Conservation (phyloP, 2,888 invertebrate genomes). For the Troides helena region DNA sequence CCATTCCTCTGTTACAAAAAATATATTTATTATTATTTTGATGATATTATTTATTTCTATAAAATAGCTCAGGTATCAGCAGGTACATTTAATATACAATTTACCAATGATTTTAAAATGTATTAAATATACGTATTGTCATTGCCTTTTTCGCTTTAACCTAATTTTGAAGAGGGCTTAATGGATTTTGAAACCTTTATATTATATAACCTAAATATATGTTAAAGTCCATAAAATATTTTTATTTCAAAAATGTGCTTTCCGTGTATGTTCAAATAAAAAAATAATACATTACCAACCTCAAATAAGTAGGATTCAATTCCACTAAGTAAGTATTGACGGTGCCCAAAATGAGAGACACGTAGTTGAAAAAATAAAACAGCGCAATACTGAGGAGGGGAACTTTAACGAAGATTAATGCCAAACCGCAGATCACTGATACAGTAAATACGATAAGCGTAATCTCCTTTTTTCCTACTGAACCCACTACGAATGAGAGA, state of each 20-base stretch:
- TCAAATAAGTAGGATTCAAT: constrained; percentile 64
- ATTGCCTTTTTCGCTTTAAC: too few relatives aligned
- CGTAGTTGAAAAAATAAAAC: constrained; percentile 61
- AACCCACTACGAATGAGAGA: constrained; percentile 55
- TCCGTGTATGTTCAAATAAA: too few relatives aligned
- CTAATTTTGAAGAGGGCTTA: too few relatives aligned
- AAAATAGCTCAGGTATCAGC: too few relatives aligned
- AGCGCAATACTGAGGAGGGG: constrained; percentile 58
- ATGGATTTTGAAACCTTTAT: too few relatives aligned
- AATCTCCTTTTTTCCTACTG: constrained; percentile 54
- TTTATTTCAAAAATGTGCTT: too few relatives aligned
- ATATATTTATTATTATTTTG: constrained; percentile 11
- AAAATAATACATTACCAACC: constrained; percentile 40
- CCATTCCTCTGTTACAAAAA: constrained; percentile 57
- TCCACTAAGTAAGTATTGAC: constrained; percentile 66
- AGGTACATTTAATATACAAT: too few relatives aligned
- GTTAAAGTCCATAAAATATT: too few relatives aligned
- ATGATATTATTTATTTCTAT: too few relatives aligned
- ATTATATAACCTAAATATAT: too few relatives aligned
- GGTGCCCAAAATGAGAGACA: constrained; percentile 60
- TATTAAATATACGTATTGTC: too few relatives aligned
- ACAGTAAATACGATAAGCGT: constrained; percentile 51
- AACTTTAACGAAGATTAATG: constrained; percentile 51
- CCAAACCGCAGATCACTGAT: constrained; percentile 46
- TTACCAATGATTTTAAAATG: too few relatives aligned